Evolutionary conservation across 2,888 invertebrate genomes (phyloP), one percentile per base, ranked within the genome.

Genomic region (Epistrophe eligans): DNA sequence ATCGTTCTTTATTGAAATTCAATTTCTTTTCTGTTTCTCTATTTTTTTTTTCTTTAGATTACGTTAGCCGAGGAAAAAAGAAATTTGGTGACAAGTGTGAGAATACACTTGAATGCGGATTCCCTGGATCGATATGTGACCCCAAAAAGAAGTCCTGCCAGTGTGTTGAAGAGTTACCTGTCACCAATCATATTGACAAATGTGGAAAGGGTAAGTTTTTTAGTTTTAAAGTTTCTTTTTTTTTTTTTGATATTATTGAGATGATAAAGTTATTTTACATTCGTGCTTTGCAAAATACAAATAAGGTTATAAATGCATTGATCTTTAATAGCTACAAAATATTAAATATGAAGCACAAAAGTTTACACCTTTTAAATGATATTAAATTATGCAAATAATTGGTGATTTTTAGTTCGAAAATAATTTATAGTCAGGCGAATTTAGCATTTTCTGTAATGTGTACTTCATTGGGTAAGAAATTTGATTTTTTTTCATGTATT

Each of bases 141-240:
- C 94, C 94, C 28, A 94, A 94, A 89, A 95, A 95, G 90, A 95
- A 95, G 91, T 95, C 94, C 89, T 97, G 97, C 91, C 94, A 95
- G 90, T 97, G 97, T 92, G 94, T 94, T 88, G 95, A 95, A 35
- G 96, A 96, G 89, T 94, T 95, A 89, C 95, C 95, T 24, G 95
- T 96, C 90, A 97, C 96, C 91, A 97, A 97, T 93, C 97, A 97
- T 92, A 94, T 97, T 90, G 96, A 97, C 92, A 97, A 97, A 93
- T 97, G 97, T 93, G 97, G 97, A 90, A 95, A 95, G 94, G 95
- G 97, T 97, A 93, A 95, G 91, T 73, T 60, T 55, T 13, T 6
- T 24, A 1, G 40, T 62, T 45, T 45, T 64, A 13, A 35, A 7
- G 7, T 1, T n/a, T 7, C 4, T 7, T 24, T 24, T 28, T n/a